Percentiles rank a stretch among this genome's conserved stretches.
Conservation (phyloP, 1,140 invertebrate species). For the Papilio xuthus region DNA sequence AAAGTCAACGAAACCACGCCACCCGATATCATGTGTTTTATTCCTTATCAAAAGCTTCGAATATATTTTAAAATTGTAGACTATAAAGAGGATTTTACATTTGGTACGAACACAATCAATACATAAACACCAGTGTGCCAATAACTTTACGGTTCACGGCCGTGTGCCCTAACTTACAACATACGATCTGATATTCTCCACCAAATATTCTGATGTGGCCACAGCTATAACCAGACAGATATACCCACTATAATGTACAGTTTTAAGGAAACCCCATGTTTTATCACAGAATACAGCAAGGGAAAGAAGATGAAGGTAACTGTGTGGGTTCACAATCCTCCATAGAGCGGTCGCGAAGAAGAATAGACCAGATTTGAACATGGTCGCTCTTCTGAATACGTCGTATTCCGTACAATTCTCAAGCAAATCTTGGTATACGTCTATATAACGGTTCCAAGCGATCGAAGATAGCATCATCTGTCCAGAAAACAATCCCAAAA, state of each 20-base stretch:
- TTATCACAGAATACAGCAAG: slow-evolving; percentile 91
- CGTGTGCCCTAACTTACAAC: slow-evolving; percentile 51
- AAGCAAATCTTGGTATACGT: slow-evolving; percentile 88
- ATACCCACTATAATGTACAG: slow-evolving; percentile 84
- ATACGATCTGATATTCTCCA: slow-evolving; percentile 56
- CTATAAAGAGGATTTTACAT: neutral
- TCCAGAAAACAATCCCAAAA: slow-evolving; percentile 85
- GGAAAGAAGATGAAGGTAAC: slow-evolving; percentile 88
- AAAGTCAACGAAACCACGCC: slow-evolving; percentile 2
- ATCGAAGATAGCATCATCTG: slow-evolving; percentile 87
- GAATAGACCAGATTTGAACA: slow-evolving; percentile 85
- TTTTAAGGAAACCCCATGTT: slow-evolving; percentile 86
- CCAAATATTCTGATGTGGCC: slow-evolving; percentile 65
- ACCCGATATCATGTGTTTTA: neutral
- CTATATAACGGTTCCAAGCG: slow-evolving; percentile 91
- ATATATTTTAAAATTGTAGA: neutral
- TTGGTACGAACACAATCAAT: neutral
- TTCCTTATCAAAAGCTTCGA: neutral
- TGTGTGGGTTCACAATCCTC: slow-evolving; percentile 91
- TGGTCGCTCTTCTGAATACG: slow-evolving; percentile 80
- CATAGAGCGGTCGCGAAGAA: slow-evolving; percentile 88
- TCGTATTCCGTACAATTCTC: slow-evolving; percentile 84
- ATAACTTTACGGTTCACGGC: slow-evolving; percentile 32
- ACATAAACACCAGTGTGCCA: slow-evolving; percentile 22
- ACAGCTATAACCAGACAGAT: slow-evolving; percentile 60